Base-by-base conservation (phyloP, 2,888 invertebrate genomes). In the Scrobipalpa atriplicella region DNA sequence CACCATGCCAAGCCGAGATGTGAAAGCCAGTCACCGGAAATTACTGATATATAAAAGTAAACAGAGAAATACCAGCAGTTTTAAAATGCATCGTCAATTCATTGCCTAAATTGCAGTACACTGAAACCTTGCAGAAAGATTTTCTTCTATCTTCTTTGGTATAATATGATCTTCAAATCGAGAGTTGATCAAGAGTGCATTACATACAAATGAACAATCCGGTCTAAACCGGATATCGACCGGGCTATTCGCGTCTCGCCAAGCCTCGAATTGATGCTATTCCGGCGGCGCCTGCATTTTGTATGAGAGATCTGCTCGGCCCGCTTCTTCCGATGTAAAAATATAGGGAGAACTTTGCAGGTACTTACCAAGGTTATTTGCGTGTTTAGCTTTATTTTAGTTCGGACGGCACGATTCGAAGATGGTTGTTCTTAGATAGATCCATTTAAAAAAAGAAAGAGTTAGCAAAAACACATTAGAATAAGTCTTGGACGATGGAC, bases 281-380 rank as follows among this genome's bases (percentile, higher is more conserved):
- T 70, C 69, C 66, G 29, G 56, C n/a, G n/a, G n/a, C 43, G 56
- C 9, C 56, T 74, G 71, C 67, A 74, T 72, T 69, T 73, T 74
- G 71, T 71, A 73, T 71, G 71, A 70, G 64, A 64, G 62, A 54
- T 61, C 66, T 66, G 64, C 51, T 51, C 39, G 21, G 58, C 18
- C 19, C 21, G 39, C 13, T 16, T 36, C 60, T 64, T 64, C 39
- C 58, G 47, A 52, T 63, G 60, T 51, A 66, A 63, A 66, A 56
- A 66, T 60, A 66, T 47, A 36, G 43, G 5, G 51, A 43, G 7
- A 54, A 39, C 41, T 62, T 43, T 19, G 54, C 62, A 5, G 43
- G 39, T 18, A 18, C 29, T 13, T 62, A 19, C 6, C 13, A 38
- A 1, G 16, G 36, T 8, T 58, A 36, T 58, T 58, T 58, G 36